Base-by-base conservation (phyloP, 2,888 invertebrate genomes). In the Eilema griseolum region DNA sequence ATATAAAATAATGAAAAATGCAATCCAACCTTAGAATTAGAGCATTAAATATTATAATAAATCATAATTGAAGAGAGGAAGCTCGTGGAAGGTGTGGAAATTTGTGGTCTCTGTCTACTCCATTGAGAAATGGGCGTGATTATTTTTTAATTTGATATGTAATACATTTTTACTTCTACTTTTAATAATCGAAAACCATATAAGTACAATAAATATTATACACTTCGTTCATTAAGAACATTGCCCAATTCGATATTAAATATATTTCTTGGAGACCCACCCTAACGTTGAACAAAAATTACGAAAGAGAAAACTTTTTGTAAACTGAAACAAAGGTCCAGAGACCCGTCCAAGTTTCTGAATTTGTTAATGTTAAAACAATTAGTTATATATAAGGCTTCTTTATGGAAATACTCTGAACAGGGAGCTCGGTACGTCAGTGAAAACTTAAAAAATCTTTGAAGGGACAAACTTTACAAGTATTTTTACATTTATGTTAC, bases 381-480 rank as follows among this genome's bases (percentile, higher is more conserved):
- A 88, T 87, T 89, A 86, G 83, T 87, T 88, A 84, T 89, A 84
- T 89, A 84, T 86, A 86, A 85, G 87, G 86, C 85, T 88, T 83
- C 83, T 81, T 85, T 83, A 79, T 83, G 83, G 76, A 85, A 81
- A 84, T 79, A 81, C 78, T 72, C 74, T 68, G 71, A 66, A 62
- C 59, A 72, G 71, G 77, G 77, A 75, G 71, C 66, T 70, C 75
- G 63, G 81, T 81, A 81, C 80, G 86, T 81, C 83, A 85, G 84
- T 82, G 86, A 82, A 82, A 84, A 88, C 83, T 87, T 85, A 79
- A 71, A 74, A 70, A 75, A 77, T 61, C 78, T 80, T 78, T 73
- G 78, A 73, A 78, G 77, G 83, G 81, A 78, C 81, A 77, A 83
- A 82, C 86, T 85, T 74, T 75, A 81, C 83, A 84, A 88, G 78